Evolutionary conservation across 2,888 invertebrate genomes (phyloP), one percentile per base, ranked within the genome.

Genomic region (Trichopria drosophilae): DNA sequence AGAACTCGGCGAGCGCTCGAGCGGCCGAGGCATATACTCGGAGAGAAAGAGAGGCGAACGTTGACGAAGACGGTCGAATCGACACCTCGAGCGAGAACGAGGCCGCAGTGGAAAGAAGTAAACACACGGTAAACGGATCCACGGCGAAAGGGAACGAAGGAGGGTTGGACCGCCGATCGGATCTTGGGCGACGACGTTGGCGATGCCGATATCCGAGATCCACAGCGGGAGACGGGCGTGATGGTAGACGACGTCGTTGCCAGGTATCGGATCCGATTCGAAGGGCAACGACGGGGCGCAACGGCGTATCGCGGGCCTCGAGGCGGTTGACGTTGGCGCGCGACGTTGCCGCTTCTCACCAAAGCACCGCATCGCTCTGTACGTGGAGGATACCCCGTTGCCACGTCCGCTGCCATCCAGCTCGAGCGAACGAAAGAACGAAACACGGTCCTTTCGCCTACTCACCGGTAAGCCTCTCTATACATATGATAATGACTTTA

Each of bases 271-370:
- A 50, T 54, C 53, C 35, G 49, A 40, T 49, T 41, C 28, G 47
- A 48, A 55, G 43, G 48, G 55, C 51, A 55, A 39, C 48, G 31
- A 45, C 44, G 32, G 46, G 46, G 20, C 34, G 10, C 44, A 29
- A 44, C 29, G 37, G 56, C 53, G 53, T 48, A 54, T 59, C 50
- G 53, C 46, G 48, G 39, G 48, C 53, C 51, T 51, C 53, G 46
- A 47, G 50, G 57, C 49, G 48, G 32, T 43, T 24, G 45, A 31
- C 39, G 53, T 23, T 51, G 59, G 51, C 13, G 58, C 51, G 63
- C 68, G 53, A 47, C 57, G 65, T 65, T 66, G 68, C 66, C 67
- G 64, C 61, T 58, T 67, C 63, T 57, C 49, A 34, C 39, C 37
- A 45, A n/a, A n/a, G n/a, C 5, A 16, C 13, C 26, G 12, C 9